Conservation (phyloP, 2,113 vertebrate species). For the Triplophysa tibetana region DNA sequence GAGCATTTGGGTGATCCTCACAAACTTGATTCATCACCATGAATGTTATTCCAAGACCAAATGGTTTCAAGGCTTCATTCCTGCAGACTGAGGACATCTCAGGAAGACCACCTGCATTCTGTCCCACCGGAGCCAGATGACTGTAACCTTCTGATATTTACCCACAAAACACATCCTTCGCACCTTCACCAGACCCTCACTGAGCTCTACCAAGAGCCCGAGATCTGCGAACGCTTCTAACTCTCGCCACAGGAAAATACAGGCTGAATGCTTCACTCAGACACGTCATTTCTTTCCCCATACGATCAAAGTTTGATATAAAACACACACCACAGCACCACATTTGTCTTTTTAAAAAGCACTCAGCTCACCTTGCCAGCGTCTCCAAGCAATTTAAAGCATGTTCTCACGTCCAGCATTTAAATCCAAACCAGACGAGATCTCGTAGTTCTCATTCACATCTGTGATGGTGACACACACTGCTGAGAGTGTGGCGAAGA, state of each 20-base stretch:
- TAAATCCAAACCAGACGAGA: conserved; percentile 57
- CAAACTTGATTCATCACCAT: conserved; percentile 42
- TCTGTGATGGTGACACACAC: conserved; percentile 28
- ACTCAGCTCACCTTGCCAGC: background rate
- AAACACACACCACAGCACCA: background rate
- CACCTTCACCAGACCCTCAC: conserved; percentile 14
- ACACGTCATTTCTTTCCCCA: background rate
- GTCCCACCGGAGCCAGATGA: conserved; percentile 55
- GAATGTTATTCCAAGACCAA: conserved; percentile 65
- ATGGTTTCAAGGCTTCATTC: conserved; percentile 66
- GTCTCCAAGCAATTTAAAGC: conserved; percentile 23
- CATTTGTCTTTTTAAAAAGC: background rate
- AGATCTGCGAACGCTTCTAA: too few relatives aligned
- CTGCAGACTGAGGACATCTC: conserved; percentile 49
- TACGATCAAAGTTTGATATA: too few relatives aligned
- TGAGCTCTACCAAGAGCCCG: background rate
- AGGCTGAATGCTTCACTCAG: background rate
- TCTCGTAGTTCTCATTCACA: background rate
- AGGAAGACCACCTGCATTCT: conserved; percentile 68
- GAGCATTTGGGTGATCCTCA: conserved; percentile 23
- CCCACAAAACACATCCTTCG: conserved; percentile 20
- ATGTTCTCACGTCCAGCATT: conserved; percentile 52
- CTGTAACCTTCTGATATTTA: conserved; percentile 48
- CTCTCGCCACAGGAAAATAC: background rate
- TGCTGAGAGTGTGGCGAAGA: conserved; percentile 42